Conservation (phyloP, 2,888 invertebrate genomes). For the Lasioglossum malachurum region DNA sequence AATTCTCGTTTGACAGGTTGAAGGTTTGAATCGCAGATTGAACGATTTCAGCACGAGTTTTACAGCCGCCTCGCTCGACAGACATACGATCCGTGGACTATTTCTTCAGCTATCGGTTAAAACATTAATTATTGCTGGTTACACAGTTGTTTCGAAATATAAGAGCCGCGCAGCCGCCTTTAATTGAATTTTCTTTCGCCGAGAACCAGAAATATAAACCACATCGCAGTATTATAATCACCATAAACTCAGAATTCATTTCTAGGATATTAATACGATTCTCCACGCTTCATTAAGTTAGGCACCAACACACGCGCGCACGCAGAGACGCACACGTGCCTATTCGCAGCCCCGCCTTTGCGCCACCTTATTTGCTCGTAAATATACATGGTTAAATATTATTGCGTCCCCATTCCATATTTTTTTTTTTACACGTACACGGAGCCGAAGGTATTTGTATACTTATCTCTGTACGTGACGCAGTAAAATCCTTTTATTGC, state of each 20-base stretch:
- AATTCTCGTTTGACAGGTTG: background rate
- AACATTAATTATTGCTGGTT: background rate
- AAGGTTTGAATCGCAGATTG: background rate
- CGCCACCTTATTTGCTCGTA: background rate
- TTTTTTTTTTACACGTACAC: background rate
- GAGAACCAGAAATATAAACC: background rate
- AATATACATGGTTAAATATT: conserved; percentile 3
- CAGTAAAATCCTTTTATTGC: background rate
- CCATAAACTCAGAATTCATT: background rate
- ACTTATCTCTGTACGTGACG: background rate
- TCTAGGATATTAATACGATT: conserved; percentile 8
- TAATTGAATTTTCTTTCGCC: background rate
- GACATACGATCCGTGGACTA: background rate
- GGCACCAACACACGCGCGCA: background rate
- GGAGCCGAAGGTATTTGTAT: background rate
- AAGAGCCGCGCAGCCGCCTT: background rate
- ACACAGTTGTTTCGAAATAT: background rate
- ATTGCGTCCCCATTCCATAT: background rate
- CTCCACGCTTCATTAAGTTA: conserved; percentile 1
- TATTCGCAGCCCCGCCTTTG: background rate
- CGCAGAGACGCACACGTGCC: background rate
- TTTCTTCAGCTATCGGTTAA: background rate
- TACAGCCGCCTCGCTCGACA: background rate
- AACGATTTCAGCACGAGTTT: background rate
- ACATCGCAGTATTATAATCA: background rate